Percentiles rank a stretch among this genome's conserved stretches.
Conservation (phyloP, 1,140 invertebrate species). For the Camponotus floridanus region DNA sequence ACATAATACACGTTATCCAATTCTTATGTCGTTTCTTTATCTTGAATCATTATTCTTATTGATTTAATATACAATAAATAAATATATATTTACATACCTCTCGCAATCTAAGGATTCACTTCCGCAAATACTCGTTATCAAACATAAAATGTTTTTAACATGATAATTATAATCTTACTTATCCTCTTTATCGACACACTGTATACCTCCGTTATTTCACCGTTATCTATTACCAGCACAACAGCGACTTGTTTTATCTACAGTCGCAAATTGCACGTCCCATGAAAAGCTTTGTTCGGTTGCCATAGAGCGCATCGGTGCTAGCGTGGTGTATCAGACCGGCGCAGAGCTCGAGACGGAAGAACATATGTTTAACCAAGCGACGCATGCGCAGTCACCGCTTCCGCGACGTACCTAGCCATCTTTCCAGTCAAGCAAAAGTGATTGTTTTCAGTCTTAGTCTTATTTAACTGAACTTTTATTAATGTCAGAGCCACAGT, state of each 20-base stretch:
- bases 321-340: slow-evolving; percentile 50
- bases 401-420: slow-evolving; percentile 85
- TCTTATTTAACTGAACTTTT: slow-evolving; percentile 86
- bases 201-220: too few relatives aligned
- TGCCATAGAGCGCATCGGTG: neutral
- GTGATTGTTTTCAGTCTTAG: slow-evolving; percentile 86
- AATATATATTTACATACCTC: neutral
- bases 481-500: slow-evolving; percentile 98
- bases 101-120: neutral
- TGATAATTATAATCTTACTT: neutral
- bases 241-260: neutral
- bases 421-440: slow-evolving; percentile 85
- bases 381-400: slow-evolving; percentile 83
- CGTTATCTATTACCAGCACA: neutral
- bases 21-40: neutral
- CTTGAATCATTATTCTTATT: neutral
- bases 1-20: neutral
- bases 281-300: neutral
- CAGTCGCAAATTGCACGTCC: neutral
- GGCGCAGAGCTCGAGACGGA: slow-evolving; percentile 80
- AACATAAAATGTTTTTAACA: neutral
- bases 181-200: neutral
- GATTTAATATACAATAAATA: neutral
- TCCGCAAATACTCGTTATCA: neutral
- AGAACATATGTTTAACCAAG: slow-evolving; percentile 85